Conservation (phyloP, 2,113 vertebrate species). For the Hippoglossus stenolepis region DNA sequence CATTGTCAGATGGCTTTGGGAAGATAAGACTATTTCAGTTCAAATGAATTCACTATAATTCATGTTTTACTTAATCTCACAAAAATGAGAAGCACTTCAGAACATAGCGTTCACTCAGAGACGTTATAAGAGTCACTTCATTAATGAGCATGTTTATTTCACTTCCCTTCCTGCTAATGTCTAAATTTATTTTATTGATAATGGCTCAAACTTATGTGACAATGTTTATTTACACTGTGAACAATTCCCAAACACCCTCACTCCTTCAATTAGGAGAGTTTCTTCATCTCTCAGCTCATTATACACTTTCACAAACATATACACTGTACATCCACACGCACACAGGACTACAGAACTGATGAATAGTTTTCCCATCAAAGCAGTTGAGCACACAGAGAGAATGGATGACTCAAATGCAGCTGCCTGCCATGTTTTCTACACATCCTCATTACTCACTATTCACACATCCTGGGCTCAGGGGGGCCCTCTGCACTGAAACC, state of each 20-base stretch:
- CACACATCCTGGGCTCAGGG: constrained; percentile 61
- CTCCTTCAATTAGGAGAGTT: too few species aligned
- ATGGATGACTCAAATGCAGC: constrained; percentile 78
- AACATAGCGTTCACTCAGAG: too few species aligned
- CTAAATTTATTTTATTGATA: neutral
- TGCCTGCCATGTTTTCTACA: constrained; percentile 77
- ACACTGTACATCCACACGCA: constrained; percentile 1
- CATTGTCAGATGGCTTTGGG: too few species aligned
- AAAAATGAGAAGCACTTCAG: too few species aligned
- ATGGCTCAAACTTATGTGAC: neutral
- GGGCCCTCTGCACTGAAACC: constrained; percentile 51
- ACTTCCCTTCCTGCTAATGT: neutral
- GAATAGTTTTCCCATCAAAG: constrained; percentile 49
- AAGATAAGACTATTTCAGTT: neutral
- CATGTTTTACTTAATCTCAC: neutral
- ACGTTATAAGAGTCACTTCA: too few species aligned
- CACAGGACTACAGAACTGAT: constrained; percentile 18
- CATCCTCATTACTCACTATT: constrained; percentile 79
- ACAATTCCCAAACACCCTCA: too few species aligned
- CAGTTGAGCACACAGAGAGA: constrained; percentile 27
- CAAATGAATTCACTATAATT: neutral
- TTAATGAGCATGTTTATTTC: neutral
- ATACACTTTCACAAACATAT: constrained; percentile 1
- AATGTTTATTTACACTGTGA: neutral
- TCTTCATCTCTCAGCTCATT: constrained; percentile 1